A percentile compares a stretch with the other conserved stretches of the same genome.
Evolutionary conservation across 2,113 vertebrate species (phyloP).

Genomic region (Rhea americana): DNA sequence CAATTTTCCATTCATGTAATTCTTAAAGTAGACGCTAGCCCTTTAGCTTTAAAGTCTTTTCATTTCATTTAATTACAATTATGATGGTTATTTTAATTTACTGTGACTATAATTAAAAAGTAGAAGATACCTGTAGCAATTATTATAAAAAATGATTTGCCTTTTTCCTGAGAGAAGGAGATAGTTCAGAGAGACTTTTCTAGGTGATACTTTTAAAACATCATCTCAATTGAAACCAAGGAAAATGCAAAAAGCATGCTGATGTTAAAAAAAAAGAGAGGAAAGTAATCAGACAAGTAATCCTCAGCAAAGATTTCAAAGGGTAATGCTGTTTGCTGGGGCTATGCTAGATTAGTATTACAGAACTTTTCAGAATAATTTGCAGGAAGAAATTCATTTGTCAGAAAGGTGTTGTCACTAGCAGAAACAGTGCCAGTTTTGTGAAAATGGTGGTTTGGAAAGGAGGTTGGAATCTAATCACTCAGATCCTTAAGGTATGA

Average conservation of each 20-base stretch:
- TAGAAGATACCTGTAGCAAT: neutral
- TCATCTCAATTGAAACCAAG: neutral
- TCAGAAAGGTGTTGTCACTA: neutral
- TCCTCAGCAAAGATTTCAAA: neutral
- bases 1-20: neutral
- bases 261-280: neutral
- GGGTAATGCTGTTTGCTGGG: neutral
- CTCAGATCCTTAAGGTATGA: neutral
- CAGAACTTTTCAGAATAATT: slow-evolving; percentile 14
- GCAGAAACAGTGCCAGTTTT: slow-evolving; percentile 2
- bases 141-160: neutral
- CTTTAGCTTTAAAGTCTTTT: neutral
- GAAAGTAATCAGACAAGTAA: neutral
- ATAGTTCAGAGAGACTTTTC: neutral
- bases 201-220: neutral
- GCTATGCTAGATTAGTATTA: neutral
- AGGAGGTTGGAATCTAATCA: neutral
- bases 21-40: neutral
- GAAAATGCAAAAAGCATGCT: neutral
- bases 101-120: neutral
- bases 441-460: neutral
- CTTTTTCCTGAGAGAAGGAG: neutral
- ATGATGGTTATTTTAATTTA: slow-evolving; percentile 2
- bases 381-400: slow-evolving; percentile 4
- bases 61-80: neutral